These are phyloP conservation scores for Taxidea taxus DNA, from an alignment of 2,113 vertebrate species.

Conservation along the genomic window DNA sequence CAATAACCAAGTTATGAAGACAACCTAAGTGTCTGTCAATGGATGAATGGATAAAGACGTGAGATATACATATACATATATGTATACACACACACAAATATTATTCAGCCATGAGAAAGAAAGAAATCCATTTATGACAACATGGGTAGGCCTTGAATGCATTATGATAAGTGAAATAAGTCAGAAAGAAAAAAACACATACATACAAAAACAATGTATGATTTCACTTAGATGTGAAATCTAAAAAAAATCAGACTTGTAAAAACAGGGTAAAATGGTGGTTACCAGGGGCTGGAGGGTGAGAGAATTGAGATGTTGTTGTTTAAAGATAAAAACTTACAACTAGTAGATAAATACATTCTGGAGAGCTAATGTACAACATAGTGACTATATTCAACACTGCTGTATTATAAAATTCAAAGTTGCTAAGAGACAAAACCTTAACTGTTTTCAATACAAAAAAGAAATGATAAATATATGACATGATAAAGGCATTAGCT, in stretches of 20 bases:
- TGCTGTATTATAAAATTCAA: neutral
- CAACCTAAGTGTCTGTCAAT: neutral
- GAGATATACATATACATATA: neutral
- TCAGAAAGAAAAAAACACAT: neutral
- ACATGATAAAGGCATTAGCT: neutral
- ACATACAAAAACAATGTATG: neutral
- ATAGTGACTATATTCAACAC: neutral
- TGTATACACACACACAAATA: neutral
- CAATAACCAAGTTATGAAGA: neutral
- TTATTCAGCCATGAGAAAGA: neutral
- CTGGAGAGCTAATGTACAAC: neutral
- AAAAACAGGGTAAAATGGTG: neutral
- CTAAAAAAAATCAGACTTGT: neutral
- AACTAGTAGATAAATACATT: neutral
- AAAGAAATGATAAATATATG: neutral
- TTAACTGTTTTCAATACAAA: neutral
- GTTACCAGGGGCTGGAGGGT: neutral
- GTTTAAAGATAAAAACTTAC: neutral
- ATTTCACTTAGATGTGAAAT: neutral
- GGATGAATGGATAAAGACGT: neutral
- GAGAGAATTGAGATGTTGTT: neutral
- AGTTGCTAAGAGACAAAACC: neutral
- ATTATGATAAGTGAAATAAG: neutral
- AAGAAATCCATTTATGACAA: neutral
- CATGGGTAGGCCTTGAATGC: neutral